Percentiles rank a stretch among this genome's conserved stretches.
phyloP scores from a whole-genome alignment of 2,113 vertebrate genomes.

The Sorex araneus region DNA sequence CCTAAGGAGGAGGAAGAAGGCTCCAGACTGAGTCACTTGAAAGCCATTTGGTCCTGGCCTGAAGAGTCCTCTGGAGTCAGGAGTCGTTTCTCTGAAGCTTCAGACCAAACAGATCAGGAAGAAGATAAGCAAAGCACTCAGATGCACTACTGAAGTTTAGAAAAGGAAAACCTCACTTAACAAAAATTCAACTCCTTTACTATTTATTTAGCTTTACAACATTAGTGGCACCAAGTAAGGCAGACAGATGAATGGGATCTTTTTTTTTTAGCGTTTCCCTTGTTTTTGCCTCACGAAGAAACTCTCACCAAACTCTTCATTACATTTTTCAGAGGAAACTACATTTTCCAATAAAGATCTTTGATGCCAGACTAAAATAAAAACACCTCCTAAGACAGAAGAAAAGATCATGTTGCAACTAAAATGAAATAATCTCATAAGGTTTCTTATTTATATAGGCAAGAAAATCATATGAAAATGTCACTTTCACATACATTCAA shows the following conservation, averaged over 20 bases:
- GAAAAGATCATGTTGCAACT: not conserved
- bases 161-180: constrained; percentile 17
- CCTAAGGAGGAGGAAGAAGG: no score
- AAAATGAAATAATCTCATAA: not conserved
- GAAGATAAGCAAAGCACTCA: constrained; percentile 60
- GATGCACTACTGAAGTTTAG: not conserved
- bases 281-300: not conserved
- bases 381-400: not conserved
- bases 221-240: constrained; percentile 45
- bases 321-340: not conserved
- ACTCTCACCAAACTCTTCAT: not conserved
- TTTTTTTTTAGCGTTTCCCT: not conserved
- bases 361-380: not conserved
- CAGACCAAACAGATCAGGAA: constrained; percentile 75
- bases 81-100: constrained; percentile 11
- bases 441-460: not conserved
- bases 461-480: not conserved
- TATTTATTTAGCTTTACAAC: constrained; percentile 82
- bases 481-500: not conserved
- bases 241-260: not conserved
- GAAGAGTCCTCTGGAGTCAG: constrained; percentile 57
- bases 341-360: constrained; percentile 1
- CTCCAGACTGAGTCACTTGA: not conserved
- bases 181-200: not conserved
- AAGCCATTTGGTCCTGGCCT: not conserved